phyloP scores from a whole-genome alignment of 2,797 vertebrate genomes.

The Acanthis flammea region DNA sequence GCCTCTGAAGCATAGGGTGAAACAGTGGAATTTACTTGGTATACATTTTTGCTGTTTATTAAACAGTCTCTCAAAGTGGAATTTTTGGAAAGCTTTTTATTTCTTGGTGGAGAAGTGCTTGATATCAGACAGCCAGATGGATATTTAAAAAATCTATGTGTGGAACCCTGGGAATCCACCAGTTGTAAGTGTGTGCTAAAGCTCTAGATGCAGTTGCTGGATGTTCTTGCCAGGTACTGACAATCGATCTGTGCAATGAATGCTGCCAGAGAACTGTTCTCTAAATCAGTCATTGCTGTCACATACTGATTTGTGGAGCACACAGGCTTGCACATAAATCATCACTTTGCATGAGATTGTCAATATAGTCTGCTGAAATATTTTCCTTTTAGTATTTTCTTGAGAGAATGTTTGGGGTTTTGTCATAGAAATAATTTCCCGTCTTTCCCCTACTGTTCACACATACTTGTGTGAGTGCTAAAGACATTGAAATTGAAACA shows the following conservation, averaged over 20 bases:
- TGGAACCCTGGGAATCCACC: not conserved
- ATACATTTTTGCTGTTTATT: not conserved
- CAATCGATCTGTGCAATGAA: not conserved
- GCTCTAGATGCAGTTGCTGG: not conserved
- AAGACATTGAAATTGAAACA: not conserved
- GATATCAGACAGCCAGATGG: not conserved
- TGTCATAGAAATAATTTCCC: not conserved
- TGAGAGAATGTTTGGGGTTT: not conserved
- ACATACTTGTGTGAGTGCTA: not conserved
- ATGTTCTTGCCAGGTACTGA: not conserved
- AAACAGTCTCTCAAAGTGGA: not conserved
- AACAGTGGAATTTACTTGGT: not conserved
- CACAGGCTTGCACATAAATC: not conserved
- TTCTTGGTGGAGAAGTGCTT: not conserved
- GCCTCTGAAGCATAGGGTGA: not conserved
- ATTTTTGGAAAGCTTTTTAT: not conserved
- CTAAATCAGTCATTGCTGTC: not conserved
- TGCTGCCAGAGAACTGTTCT: not conserved
- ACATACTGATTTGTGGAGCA: not conserved
- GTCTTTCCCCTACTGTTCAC: not conserved
- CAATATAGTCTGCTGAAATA: not conserved
- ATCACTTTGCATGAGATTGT: not conserved
- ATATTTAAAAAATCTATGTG: rapidly evolving
- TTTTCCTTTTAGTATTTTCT: not conserved
- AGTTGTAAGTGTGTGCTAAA: not conserved